These are phyloP conservation scores for Chrysopilus asiliformis DNA, from an alignment of 2,888 invertebrate genomes.

Conservation along the genomic window DNA sequence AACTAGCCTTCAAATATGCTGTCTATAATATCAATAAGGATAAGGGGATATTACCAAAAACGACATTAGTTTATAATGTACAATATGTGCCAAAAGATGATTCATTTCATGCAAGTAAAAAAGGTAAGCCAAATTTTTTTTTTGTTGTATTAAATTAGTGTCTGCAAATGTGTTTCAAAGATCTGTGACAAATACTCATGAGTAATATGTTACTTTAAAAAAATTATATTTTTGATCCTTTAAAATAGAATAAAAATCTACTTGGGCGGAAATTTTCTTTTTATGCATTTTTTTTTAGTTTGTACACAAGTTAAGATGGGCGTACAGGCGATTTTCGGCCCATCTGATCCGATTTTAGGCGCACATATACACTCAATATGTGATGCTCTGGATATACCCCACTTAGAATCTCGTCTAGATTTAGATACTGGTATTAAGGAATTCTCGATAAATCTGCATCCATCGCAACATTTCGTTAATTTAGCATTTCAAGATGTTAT, in stretches of 20 bases:
- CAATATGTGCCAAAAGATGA: conserved; percentile 81
- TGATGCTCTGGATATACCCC: conserved; percentile 79
- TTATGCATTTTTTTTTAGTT: conserved; percentile 15
- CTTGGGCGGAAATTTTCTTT: not conserved
- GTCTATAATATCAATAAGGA: conserved; percentile 89
- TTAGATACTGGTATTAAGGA: conserved; percentile 48
- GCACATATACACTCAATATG: conserved; percentile 80
- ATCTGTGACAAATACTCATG: no score
- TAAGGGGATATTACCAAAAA: conserved; percentile 64
- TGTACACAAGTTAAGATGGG: conserved; percentile 59
- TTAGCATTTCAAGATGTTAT: conserved; percentile 63
- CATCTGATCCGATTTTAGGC: conserved; percentile 68
- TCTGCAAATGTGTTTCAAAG: no score
- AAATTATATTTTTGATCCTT: no score
- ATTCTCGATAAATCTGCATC: conserved; percentile 68
- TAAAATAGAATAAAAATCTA: no score
- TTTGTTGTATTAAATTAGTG: no score
- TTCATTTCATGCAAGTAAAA: conserved; percentile 82
- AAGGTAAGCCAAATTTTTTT: conserved; percentile 52
- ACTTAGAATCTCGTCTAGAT: conserved; percentile 64
- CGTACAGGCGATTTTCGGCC: conserved; percentile 78
- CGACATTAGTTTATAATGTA: conserved; percentile 83
- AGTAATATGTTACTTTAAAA: no score
- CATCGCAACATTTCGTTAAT: conserved; percentile 57
- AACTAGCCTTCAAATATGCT: conserved; percentile 88